Evolutionary conservation across 2,113 vertebrate genomes (phyloP).

Genomic region (Aplodontia rufa): DNA sequence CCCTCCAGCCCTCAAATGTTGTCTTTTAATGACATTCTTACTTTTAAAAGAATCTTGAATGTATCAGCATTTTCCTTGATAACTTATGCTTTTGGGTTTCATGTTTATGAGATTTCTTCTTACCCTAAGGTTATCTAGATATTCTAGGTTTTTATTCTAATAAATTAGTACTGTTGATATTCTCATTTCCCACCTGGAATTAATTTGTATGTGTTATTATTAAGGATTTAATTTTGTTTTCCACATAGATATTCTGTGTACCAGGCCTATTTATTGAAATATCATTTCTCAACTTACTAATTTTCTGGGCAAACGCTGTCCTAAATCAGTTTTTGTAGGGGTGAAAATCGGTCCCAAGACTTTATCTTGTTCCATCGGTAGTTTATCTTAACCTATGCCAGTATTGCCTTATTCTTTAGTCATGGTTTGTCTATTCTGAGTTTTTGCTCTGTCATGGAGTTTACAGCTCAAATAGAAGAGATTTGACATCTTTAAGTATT

Average conservation of each 20-base stretch:
- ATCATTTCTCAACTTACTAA: not conserved
- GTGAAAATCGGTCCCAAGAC: not conserved
- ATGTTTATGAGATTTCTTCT: not conserved
- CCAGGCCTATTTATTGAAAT: not conserved
- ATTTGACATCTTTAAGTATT: not conserved
- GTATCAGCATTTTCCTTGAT: not conserved
- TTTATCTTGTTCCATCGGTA: not conserved
- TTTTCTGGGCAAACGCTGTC: not conserved
- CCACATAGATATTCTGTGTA: not conserved
- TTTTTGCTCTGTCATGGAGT: not conserved
- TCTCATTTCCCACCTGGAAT: not conserved
- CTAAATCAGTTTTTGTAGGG: not conserved
- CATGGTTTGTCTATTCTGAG: not conserved
- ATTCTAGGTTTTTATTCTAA: not conserved
- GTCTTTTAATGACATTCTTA: not conserved
- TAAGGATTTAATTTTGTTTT: not conserved
- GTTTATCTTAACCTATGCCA: not conserved
- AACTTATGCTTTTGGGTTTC: not conserved
- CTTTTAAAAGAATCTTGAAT: not conserved
- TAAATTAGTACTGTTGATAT: not conserved
- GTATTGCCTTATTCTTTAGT: not conserved
- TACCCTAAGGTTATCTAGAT: not conserved
- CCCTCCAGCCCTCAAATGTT: no score
- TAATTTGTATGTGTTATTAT: not conserved
- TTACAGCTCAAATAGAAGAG: not conserved